Evolutionary conservation across 2,113 vertebrate genomes (phyloP).

Genomic region (Ploceus nigricollis): DNA sequence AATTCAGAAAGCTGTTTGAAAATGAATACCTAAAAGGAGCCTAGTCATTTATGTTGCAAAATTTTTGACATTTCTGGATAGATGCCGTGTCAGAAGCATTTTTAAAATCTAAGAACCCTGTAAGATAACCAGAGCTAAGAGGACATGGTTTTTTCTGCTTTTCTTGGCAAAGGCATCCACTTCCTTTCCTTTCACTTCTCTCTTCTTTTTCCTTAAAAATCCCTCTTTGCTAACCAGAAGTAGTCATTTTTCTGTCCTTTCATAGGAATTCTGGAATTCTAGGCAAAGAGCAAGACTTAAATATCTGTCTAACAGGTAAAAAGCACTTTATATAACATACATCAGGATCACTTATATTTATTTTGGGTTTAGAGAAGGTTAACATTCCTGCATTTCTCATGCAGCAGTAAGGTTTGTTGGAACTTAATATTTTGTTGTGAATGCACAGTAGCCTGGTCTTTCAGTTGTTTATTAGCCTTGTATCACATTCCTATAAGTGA

Average conservation of each 20-base stretch:
- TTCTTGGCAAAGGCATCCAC: neutral
- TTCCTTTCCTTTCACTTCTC: neutral
- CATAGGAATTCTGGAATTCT: neutral
- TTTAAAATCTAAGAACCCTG: neutral
- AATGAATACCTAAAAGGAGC: neutral
- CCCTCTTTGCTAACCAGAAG: neutral
- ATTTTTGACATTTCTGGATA: neutral
- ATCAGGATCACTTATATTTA: neutral
- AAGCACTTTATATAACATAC: neutral
- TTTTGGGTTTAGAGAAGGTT: neutral
- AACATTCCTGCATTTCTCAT: neutral
- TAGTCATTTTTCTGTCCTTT: neutral
- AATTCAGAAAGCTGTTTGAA: neutral
- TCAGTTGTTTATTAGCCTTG: neutral
- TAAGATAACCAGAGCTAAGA: neutral
- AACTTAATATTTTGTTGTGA: neutral
- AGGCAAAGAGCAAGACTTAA: neutral
- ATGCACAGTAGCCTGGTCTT: neutral
- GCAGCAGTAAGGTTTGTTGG: neutral
- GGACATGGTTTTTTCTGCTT: neutral
- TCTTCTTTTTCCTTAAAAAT: neutral
- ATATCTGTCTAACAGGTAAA: neutral
- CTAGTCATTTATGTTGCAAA: neutral
- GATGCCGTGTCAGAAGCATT: neutral
- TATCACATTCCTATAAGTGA: neutral